phyloP scores from a whole-genome alignment of 2,888 invertebrate genomes.

The Ditula angustiorana region DNA sequence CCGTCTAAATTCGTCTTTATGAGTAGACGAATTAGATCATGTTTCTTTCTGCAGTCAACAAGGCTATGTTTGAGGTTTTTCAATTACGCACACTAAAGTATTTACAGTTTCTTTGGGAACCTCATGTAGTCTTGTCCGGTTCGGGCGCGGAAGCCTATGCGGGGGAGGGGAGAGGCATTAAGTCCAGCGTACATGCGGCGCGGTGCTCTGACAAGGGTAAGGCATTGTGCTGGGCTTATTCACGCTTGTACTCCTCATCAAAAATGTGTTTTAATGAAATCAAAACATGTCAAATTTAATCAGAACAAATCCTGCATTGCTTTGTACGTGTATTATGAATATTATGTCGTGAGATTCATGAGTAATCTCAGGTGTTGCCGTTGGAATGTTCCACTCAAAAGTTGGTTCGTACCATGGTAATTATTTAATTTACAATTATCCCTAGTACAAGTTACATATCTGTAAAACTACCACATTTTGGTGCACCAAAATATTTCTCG shows the following conservation, averaged over 20 bases:
- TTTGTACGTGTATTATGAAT: neutral
- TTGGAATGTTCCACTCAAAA: no score
- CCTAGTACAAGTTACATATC: no score
- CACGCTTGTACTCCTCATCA: slow-evolving; percentile 32
- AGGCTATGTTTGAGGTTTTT: neutral
- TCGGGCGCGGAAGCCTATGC: slow-evolving; percentile 12
- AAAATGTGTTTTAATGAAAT: slow-evolving; percentile 35
- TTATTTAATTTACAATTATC: no score
- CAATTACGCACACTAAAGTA: no score
- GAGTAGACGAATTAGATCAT: no score
- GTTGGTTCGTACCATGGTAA: no score
- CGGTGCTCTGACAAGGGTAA: slow-evolving; percentile 77
- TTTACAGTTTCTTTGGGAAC: neutral
- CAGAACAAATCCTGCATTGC: slow-evolving; percentile 7
- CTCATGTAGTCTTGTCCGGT: slow-evolving; percentile 1
- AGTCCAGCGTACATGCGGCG: slow-evolving; percentile 74
- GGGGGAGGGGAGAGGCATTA: slow-evolving; percentile 59
- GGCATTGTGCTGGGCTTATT: slow-evolving; percentile 51
- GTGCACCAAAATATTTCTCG: no score
- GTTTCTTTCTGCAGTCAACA: no score
- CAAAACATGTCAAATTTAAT: slow-evolving; percentile 36
- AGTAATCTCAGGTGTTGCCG: neutral
- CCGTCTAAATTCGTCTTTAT: no score
- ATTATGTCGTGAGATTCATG: no score
- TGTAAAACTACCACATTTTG: no score